These are phyloP conservation scores for Chrysolophus pictus DNA, from an alignment of 2,797 vertebrate species.

Conservation along the genomic window DNA sequence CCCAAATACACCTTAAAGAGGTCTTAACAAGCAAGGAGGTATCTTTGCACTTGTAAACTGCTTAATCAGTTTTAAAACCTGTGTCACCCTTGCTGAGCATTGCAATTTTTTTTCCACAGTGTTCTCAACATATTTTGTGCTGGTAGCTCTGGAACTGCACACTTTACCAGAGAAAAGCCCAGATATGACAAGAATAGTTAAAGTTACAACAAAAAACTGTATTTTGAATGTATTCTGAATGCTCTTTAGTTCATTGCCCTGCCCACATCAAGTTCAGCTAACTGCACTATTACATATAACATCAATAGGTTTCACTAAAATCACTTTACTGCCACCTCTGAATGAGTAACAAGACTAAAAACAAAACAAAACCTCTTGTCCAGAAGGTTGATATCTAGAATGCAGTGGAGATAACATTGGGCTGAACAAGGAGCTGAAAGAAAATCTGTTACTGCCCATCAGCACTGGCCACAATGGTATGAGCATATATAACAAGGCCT, in stretches of 20 bases:
- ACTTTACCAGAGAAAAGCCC: slow-evolving; percentile 36
- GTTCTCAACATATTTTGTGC: slow-evolving; percentile 9
- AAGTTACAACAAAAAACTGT: neutral
- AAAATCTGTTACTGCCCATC: neutral
- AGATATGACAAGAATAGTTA: slow-evolving; percentile 32
- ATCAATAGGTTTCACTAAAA: neutral
- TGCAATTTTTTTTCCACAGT: neutral
- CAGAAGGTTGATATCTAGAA: neutral
- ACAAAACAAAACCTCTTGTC: neutral
- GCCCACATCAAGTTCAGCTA: neutral
- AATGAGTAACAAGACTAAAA: neutral
- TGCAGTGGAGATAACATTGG: neutral
- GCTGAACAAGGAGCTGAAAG: neutral
- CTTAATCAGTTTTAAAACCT: neutral
- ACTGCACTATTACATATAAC: neutral
- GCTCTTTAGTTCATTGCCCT: slow-evolving; percentile 11
- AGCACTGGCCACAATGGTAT: neutral
- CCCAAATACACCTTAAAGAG: neutral
- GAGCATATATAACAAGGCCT: neutral
- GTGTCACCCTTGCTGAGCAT: neutral
- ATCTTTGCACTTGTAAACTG: neutral
- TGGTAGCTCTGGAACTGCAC: slow-evolving; percentile 51
- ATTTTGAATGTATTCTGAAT: neutral
- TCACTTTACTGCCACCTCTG: neutral
- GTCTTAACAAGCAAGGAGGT: slow-evolving; percentile 12